These are phyloP conservation scores for Cochlearius cochlearius DNA, from an alignment of 2,113 vertebrate species.

Conservation along the genomic window DNA sequence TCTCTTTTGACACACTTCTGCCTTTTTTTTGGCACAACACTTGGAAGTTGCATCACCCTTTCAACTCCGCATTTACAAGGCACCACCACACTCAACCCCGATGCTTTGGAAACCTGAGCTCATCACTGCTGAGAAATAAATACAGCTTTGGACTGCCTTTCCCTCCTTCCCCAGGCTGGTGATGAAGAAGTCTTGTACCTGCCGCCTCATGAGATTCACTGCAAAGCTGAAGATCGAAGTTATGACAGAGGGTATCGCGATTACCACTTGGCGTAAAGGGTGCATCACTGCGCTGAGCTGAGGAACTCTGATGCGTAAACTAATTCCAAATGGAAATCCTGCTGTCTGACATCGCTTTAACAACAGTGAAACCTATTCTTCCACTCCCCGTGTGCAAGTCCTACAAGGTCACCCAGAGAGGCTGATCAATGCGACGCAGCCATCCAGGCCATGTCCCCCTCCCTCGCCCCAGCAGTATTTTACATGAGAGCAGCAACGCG, in stretches of 20 bases:
- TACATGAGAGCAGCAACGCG: rapidly evolving
- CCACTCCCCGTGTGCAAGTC: neutral
- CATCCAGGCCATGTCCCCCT: neutral
- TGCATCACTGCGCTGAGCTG: neutral
- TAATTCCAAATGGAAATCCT: neutral
- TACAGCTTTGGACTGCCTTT: neutral
- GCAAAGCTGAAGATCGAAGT: neutral
- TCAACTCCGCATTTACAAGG: neutral
- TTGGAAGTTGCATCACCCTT: neutral
- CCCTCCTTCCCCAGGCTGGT: neutral
- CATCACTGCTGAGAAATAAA: neutral
- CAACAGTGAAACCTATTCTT: neutral
- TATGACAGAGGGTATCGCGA: neutral
- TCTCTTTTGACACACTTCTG: neutral
- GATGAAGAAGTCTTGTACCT: neutral
- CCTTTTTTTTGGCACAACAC: neutral
- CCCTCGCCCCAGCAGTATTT: rapidly evolving
- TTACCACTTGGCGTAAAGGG: neutral
- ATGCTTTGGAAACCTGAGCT: neutral
- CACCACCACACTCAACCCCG: neutral
- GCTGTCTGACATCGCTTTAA: neutral
- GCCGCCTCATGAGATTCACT: neutral
- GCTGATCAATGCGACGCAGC: neutral
- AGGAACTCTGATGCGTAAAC: neutral
- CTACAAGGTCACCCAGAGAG: neutral